Conservation (phyloP, 2,113 vertebrate genomes). For the Notiomystis cincta region DNA sequence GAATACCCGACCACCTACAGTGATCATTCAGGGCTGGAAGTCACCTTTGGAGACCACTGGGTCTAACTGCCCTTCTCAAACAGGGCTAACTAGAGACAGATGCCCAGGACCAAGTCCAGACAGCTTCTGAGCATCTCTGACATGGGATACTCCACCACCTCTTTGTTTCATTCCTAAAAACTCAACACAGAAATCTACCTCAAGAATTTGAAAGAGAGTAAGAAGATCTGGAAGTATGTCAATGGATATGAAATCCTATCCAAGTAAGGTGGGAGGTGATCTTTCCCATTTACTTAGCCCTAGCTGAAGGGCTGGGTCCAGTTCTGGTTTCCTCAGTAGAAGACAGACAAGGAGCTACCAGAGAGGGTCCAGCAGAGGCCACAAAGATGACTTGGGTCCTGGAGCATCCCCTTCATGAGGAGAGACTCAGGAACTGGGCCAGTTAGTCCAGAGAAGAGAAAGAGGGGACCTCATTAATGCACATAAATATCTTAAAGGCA, state of each 20-base stretch:
- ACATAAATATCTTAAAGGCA: neutral
- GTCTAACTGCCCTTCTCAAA: neutral
- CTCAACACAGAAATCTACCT: neutral
- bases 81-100: neutral
- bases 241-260: neutral
- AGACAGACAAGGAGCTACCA: neutral
- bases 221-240: neutral
- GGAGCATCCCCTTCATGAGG: neutral
- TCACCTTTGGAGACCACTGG: neutral
- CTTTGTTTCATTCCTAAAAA: neutral
- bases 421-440: neutral
- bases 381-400: neutral
- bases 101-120: neutral
- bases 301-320: neutral
- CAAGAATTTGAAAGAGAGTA: neutral
- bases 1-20: neutral
- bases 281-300: neutral
- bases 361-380: neutral
- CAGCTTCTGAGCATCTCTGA: neutral
- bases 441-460: neutral
- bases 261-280: neutral
- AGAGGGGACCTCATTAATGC: neutral
- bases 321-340: neutral
- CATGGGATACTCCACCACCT: fast-evolving
- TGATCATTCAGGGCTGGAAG: neutral